Evolutionary conservation across 2,113 vertebrate genomes (phyloP), one percentile per base, ranked within the genome.

Genomic region (Phalacrocorax brasilianus): DNA sequence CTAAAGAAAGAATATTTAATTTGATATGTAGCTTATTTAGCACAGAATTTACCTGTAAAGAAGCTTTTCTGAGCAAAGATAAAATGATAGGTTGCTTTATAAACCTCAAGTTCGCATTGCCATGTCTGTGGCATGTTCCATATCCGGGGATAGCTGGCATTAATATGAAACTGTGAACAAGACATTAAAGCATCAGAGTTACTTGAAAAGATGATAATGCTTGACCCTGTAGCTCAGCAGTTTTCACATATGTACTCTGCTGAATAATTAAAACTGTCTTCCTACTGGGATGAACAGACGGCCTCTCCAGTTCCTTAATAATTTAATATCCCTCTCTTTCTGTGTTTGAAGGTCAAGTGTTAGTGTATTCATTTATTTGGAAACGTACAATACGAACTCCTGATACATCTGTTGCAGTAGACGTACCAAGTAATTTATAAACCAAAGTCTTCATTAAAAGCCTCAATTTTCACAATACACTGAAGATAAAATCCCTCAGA

Each of bases 101-200:
- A 99, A 71, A 99, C 99, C 93, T 99, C 99, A 9, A 99, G 98
- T 96, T 99, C 99, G 40, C 99, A 99, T 80, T 99, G 99, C 99
- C 99, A 99, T 1, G 98, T 99, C 98, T 99, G 99, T 12, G 99
- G 99, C 99, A 99, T 99, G 96, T 99, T 99, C 99, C 99, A 99
- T 47, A 99, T 97, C 38, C 98, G 98, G 26, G 99, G 99, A 89
- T 99, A 99, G 97, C 98, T 99, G 92, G 99, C 99, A 79, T 99
- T 99, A 93, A 99, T 99, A 14, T 99, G 99, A 96, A 99, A 99
- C 99, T 99, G 92, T 33, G 83, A 95, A 88, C 63, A n/a, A 91
- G 93, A 97, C 28, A 79, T 89, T 58, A 93, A 97, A 93, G 85
- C 45, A 92, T 61, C 77, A 96, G 44, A n/a, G 35, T 96, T 62